phyloP scores from a whole-genome alignment of 2,113 vertebrate species.

The Chunga burmeisteri region DNA sequence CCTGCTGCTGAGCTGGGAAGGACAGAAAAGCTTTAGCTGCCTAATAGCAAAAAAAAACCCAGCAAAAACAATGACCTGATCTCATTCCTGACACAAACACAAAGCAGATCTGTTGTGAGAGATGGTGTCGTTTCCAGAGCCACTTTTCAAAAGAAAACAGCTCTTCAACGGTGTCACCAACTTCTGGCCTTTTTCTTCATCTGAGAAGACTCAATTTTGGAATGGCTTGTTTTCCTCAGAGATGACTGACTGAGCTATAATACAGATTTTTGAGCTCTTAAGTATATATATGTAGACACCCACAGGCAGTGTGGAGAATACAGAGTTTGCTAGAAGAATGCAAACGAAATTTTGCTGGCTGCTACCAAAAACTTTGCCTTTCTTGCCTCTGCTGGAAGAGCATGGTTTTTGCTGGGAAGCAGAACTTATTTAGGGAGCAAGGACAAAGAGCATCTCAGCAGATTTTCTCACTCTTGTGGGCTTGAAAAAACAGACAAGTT shows the following conservation, averaged over 20 bases:
- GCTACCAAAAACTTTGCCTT: neutral
- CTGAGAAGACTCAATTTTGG: neutral
- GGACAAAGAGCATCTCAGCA: conserved; percentile 7
- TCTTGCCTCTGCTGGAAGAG: neutral
- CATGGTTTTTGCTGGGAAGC: neutral
- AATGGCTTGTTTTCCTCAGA: neutral
- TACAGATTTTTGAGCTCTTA: neutral
- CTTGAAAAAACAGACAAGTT: neutral
- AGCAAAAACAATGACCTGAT: neutral
- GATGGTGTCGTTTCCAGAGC: neutral
- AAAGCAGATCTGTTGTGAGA: neutral
- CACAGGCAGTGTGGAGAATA: neutral
- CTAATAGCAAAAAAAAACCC: neutral
- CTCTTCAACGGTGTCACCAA: neutral
- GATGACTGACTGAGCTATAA: neutral
- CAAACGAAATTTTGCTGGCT: neutral
- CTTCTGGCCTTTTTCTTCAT: neutral
- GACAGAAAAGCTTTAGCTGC: neutral
- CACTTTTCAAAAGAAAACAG: neutral
- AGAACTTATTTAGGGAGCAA: neutral
- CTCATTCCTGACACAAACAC: neutral
- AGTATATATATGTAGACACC: neutral
- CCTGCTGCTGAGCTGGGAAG: neutral
- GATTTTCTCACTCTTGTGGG: neutral
- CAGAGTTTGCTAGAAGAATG: neutral